These are phyloP conservation scores for Hipposideros armiger DNA, from an alignment of 2,113 vertebrate genomes.

Conservation along the genomic window DNA sequence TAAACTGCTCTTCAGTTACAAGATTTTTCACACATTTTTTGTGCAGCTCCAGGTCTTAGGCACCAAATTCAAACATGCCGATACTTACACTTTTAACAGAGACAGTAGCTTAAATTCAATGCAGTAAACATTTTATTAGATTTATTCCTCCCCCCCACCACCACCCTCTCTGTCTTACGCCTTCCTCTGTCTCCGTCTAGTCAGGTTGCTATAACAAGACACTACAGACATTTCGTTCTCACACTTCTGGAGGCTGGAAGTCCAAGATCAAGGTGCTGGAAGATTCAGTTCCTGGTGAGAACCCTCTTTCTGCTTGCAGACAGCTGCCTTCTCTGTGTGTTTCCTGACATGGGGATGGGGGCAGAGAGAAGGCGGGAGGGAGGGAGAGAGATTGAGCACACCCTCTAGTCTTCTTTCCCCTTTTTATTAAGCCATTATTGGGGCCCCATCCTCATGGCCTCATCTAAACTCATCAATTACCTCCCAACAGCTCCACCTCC, in stretches of 20 bases:
- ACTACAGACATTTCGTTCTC: neutral
- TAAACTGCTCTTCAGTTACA: neutral
- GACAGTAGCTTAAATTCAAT: neutral
- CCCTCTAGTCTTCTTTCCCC: neutral
- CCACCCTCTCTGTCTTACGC: neutral
- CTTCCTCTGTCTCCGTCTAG: neutral
- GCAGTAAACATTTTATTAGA: neutral
- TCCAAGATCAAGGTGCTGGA: neutral
- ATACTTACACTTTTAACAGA: neutral
- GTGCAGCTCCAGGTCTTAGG: neutral
- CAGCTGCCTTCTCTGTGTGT: neutral
- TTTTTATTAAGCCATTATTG: neutral
- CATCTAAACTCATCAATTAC: neutral
- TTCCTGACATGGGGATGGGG: neutral
- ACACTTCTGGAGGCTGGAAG: neutral
- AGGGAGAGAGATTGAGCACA: neutral
- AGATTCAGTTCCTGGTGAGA: neutral
- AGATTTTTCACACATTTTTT: slow-evolving; percentile 8
- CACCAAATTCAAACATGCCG: neutral
- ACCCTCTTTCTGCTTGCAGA: neutral
- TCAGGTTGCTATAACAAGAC: neutral
- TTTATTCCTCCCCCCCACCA: neutral
- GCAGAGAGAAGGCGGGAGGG: fast-evolving
- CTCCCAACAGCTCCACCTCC: neutral
- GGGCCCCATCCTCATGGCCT: neutral